These are phyloP conservation scores for Mantis religiosa DNA, from an alignment of 2,888 invertebrate genomes.

Conservation along the genomic window DNA sequence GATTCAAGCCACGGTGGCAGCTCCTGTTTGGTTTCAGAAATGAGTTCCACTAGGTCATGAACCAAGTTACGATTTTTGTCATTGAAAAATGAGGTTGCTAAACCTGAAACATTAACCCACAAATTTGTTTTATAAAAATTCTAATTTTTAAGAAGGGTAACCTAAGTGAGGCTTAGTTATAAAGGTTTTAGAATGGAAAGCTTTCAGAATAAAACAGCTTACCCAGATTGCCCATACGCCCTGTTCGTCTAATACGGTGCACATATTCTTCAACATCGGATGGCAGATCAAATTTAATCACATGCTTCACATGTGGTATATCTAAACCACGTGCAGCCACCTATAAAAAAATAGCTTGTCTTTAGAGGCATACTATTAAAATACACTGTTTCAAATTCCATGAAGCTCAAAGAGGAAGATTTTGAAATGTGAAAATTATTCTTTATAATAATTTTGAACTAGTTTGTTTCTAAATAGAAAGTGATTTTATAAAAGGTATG, in stretches of 20 bases:
- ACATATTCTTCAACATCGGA: slow-evolving; percentile 99
- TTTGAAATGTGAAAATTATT: too few species aligned
- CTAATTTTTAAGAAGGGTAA: neutral
- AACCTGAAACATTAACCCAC: slow-evolving; percentile 50
- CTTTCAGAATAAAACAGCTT: slow-evolving; percentile 31
- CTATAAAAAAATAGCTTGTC: slow-evolving; percentile 37
- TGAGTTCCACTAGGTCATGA: slow-evolving; percentile 84
- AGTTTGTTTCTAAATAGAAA: too few species aligned
- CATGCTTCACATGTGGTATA: slow-evolving; percentile 98
- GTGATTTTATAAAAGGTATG: too few species aligned
- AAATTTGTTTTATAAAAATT: neutral
- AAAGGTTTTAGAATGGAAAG: neutral
- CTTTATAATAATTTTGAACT: too few species aligned
- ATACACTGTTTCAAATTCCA: neutral
- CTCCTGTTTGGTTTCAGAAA: slow-evolving; percentile 95
- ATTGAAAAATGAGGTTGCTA: slow-evolving; percentile 99
- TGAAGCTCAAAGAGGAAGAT: neutral
- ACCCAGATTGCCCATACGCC: slow-evolving; percentile 97
- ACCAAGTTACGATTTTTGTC: slow-evolving; percentile 95
- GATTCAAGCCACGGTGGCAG: slow-evolving; percentile 80
- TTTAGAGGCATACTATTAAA: too few species aligned
- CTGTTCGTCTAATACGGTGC: slow-evolving; percentile 96
- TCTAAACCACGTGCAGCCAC: slow-evolving; percentile 95
- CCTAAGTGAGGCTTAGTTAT: neutral
- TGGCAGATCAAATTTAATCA: slow-evolving; percentile 98